Percentiles rank a stretch among this genome's conserved stretches.
Evolutionary conservation across 2,797 vertebrate genomes (phyloP).

Genomic region (Siniperca undulata): DNA sequence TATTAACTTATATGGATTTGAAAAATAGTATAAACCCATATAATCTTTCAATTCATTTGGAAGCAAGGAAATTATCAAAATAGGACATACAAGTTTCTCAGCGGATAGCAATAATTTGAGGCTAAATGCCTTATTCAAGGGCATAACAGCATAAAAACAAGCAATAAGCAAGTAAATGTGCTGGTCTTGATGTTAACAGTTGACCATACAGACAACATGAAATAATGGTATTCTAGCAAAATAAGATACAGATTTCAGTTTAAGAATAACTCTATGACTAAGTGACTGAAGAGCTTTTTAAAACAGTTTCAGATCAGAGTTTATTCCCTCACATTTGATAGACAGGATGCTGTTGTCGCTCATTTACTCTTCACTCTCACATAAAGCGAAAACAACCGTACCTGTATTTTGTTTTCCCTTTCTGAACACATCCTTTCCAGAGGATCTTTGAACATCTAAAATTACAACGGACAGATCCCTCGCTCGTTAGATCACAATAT

Average conservation of each 20-base stretch:
- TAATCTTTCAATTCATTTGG: background rate
- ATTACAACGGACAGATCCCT: slow-evolving; percentile 68
- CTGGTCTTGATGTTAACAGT: background rate
- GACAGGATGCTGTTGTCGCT: background rate
- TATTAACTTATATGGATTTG: background rate
- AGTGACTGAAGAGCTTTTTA: background rate
- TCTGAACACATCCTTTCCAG: slow-evolving; percentile 53
- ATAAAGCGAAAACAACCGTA: slow-evolving; percentile 13
- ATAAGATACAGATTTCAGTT: background rate
- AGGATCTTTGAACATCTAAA: slow-evolving; percentile 71
- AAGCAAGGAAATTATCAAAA: background rate
- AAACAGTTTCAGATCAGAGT: background rate
- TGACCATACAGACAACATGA: background rate
- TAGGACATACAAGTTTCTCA: too few relatives aligned
- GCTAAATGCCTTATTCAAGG: too few relatives aligned
- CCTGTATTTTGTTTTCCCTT: slow-evolving; percentile 58
- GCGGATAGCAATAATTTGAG: too few relatives aligned
- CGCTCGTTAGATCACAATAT: slow-evolving; percentile 73
- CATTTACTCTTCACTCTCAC: slow-evolving; percentile 3
- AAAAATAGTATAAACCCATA: background rate
- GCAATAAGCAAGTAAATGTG: background rate
- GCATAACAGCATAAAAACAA: background rate
- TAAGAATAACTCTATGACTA: background rate
- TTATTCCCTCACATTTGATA: slow-evolving; percentile 22
- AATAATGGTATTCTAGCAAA: background rate